Percentiles rank a stretch among this genome's conserved stretches.
phyloP scores from a whole-genome alignment of 2,113 vertebrate genomes.

The Pteropus alecto region DNA sequence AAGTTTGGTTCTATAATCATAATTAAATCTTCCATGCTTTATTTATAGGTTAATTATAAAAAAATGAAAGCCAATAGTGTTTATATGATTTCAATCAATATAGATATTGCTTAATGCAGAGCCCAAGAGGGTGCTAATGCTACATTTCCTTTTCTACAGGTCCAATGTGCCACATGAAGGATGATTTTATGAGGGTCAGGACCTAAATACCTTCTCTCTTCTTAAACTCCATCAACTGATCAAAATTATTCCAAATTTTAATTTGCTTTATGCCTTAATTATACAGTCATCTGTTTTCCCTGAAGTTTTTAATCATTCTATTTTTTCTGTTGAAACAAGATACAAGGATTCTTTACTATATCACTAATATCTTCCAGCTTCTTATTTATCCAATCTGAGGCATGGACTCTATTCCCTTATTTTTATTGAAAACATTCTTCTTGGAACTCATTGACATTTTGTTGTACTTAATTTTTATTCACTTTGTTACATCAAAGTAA shows the following conservation, averaged over 20 bases:
- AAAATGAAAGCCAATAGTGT: background rate
- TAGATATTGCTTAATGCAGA: background rate
- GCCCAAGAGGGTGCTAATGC: background rate
- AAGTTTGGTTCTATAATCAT: background rate
- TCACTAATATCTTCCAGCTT: background rate
- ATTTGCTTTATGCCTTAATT: background rate
- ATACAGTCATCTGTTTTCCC: background rate
- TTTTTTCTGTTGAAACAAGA: background rate
- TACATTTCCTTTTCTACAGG: background rate
- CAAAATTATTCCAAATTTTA: background rate
- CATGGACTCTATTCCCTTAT: background rate
- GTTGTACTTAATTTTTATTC: constrained; percentile 27
- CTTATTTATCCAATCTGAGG: background rate
- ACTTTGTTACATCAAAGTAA: constrained; percentile 36
- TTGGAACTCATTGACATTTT: background rate
- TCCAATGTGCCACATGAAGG: background rate
- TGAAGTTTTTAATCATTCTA: background rate
- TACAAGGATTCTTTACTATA: background rate
- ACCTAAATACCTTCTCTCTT: background rate
- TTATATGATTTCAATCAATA: background rate
- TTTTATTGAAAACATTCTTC: background rate
- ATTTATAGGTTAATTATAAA: background rate
- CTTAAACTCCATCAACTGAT: background rate
- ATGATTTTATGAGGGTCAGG: background rate
- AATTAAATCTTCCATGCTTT: background rate